Evolutionary conservation across 2,797 vertebrate genomes (phyloP).

Genomic region (Eidolon dupreanum): DNA sequence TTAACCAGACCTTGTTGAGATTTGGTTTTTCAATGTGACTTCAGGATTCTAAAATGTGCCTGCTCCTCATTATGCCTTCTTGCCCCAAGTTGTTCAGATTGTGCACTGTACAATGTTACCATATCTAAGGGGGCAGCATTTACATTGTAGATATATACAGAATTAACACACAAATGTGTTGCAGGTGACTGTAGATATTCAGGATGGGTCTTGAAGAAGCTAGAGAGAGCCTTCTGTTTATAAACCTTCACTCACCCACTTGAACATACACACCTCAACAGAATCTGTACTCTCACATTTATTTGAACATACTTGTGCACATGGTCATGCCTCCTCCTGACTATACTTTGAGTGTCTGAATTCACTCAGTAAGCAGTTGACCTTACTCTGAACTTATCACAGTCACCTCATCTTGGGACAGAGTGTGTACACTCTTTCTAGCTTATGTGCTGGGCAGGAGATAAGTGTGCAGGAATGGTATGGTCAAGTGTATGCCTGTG

Average conservation of each 20-base stretch:
- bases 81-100: not conserved
- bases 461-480: not conserved
- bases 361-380: not conserved
- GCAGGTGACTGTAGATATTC: not conserved
- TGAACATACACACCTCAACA: not conserved
- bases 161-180: not conserved
- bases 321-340: not conserved
- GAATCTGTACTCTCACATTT: not conserved
- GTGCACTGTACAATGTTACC: not conserved
- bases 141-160: not conserved
- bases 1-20: not conserved
- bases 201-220: not conserved
- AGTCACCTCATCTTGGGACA: not conserved
- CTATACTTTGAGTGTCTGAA: not conserved
- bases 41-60: not conserved
- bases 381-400: not conserved
- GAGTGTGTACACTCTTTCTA: not conserved
- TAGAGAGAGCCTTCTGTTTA: not conserved
- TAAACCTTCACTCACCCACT: not conserved
- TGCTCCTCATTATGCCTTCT: not conserved
- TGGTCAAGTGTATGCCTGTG: not conserved
- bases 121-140: not conserved
- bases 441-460: not conserved
- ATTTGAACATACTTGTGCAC: not conserved
- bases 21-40: conserved; percentile 2